phyloP scores from a whole-genome alignment of 2,113 vertebrate species.

The Vanacampus margaritifer region DNA sequence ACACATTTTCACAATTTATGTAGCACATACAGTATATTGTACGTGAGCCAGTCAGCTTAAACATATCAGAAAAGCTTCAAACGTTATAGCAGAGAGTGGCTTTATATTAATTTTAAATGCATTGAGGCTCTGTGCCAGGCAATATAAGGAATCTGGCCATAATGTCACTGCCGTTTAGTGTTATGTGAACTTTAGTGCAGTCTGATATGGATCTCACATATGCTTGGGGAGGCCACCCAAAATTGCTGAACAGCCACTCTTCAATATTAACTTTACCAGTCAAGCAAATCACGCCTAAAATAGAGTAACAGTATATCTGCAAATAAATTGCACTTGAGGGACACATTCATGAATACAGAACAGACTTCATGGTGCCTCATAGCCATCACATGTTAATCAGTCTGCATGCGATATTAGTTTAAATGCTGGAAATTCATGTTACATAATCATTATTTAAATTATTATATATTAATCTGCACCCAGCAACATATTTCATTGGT shows the following conservation, averaged over 20 bases:
- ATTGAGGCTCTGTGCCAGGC: constrained; percentile 23
- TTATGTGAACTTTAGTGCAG: constrained; percentile 18
- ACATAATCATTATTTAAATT: background rate
- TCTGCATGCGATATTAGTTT: constrained; percentile 29
- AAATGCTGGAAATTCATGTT: constrained; percentile 32
- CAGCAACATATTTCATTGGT: constrained; percentile 32
- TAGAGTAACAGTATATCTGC: constrained; percentile 63
- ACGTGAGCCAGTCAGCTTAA: background rate
- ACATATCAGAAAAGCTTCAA: background rate
- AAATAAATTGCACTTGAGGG: constrained; percentile 62
- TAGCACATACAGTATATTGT: background rate
- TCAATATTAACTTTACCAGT: constrained; percentile 69
- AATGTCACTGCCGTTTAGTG: constrained; percentile 46
- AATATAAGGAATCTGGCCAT: constrained; percentile 16
- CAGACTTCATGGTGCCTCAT: constrained; percentile 27
- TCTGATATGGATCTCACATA: constrained; percentile 43
- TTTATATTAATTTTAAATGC: background rate
- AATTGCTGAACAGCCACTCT: constrained; percentile 59
- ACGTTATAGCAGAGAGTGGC: background rate
- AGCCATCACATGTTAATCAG: constrained; percentile 44
- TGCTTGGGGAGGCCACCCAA: constrained; percentile 57
- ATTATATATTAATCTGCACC: constrained; percentile 24
- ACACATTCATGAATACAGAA: constrained; percentile 51
- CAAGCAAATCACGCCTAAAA: constrained; percentile 62
- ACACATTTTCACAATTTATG: background rate